Evolutionary conservation across 2,888 invertebrate species (phyloP), one percentile per base, ranked within the genome.

Genomic region (Hoplodrina ambigua): DNA sequence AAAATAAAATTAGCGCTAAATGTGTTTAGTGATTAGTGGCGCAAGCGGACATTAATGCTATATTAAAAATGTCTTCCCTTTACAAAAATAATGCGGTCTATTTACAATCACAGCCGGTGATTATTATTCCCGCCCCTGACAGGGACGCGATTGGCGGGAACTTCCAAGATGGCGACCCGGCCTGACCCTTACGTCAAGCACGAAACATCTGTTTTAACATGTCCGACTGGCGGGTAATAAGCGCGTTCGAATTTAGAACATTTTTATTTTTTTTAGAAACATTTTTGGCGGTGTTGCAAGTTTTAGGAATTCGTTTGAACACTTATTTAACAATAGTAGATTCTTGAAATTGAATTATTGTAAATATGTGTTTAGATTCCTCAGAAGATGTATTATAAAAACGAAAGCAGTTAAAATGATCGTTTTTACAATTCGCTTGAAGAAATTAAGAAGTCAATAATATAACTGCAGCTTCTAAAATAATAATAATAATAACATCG

Each of bases 141-240:
- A 93, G 92, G 91, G 91, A 89, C 89, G 88, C 88, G 91, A 94
- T 93, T 94, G 94, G 94, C 93, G 93, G 90, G 93, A 92, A 90
- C 88, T 90, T 80, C 86, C 92, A 93, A 94, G 93, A 94, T 94
- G 94, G 95, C 93, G 92, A 94, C 94, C 94, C 91, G 87, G 89
- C 88, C 92, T 94, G 95, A 95, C 94, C 94, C 92, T 93, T 94
- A 91, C 93, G 93, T 95, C 95, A 95, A 91, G 90, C 88, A 87
- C 90, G 93, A 91, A 94, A 94, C 96, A 95, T 95, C 95, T 96
- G 96, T 94, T 94, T 93, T 92, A 92, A 92, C 92, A 93, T 94
- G 91, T 93, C 90, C 85, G 89, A 89, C 88, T 91, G 92, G 90
- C 92, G 91, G 93, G 91, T 94, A 93, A 93, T 94, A 94, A 92